Percentiles rank a stretch among this genome's conserved stretches.
Conservation (phyloP, 1,140 invertebrate genomes). For the Aphelinus atriplicis region DNA sequence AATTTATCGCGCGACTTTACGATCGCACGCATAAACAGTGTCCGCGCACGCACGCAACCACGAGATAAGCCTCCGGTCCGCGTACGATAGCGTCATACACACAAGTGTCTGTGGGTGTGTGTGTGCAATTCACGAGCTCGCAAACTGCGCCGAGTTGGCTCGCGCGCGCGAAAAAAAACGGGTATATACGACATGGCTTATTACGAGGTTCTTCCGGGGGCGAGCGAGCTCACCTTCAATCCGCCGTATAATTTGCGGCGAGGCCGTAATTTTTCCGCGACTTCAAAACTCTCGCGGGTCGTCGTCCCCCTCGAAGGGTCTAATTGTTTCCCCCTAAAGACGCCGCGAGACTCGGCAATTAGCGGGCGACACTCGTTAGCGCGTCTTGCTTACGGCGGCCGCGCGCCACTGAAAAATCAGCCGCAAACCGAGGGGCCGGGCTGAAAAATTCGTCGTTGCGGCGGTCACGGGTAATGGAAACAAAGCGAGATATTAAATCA, state of each 20-base stretch:
- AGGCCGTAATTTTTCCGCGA: not conserved
- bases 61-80: too few species aligned
- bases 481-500: conserved; percentile 12
- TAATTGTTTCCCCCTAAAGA: conserved; percentile 22
- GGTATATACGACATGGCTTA: too few species aligned
- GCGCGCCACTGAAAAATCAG: not conserved
- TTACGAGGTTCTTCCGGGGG: too few species aligned
- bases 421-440: not conserved
- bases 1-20: conserved; percentile 11
- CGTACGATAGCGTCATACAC: too few species aligned
- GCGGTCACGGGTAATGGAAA: conserved; percentile 12
- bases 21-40: conserved; percentile 1
- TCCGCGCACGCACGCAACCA: not conserved
- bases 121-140: too few species aligned
- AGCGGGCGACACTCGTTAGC: conserved; percentile 15
- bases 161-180: too few species aligned
- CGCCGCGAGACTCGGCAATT: not conserved
- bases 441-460: not conserved
- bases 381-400: not conserved
- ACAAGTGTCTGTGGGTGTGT: too few species aligned
- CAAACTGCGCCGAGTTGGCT: too few species aligned
- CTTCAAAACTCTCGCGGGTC: not conserved
- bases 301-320: conserved; percentile 17
- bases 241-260: conserved; percentile 6
- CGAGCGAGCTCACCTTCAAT: conserved; percentile 1